phyloP scores from a whole-genome alignment of 2,888 invertebrate genomes.

The Parthenolecanium corni region DNA sequence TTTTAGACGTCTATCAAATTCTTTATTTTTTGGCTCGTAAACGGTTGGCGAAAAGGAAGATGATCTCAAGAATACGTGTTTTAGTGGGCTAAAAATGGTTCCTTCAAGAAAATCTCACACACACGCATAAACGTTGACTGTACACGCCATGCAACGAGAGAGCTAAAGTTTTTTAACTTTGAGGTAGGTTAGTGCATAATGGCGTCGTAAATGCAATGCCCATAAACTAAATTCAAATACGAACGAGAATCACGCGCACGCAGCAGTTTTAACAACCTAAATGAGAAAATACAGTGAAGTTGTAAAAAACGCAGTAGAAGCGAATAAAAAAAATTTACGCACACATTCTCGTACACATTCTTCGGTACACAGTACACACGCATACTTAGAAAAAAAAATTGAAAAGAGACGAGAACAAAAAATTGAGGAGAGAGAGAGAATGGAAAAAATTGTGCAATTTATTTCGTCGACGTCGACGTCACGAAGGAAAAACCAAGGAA shows the following conservation, averaged over 20 bases:
- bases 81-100: no score
- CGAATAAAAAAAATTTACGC: neutral
- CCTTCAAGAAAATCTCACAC: no score
- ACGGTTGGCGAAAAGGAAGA: no score
- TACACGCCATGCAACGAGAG: conserved; percentile 3
- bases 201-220: conserved; percentile 7
- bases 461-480: no score
- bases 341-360: neutral
- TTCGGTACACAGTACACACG: no score
- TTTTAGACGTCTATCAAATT: no score
- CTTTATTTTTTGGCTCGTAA: no score
- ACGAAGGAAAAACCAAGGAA: no score
- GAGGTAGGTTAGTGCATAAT: conserved; percentile 11
- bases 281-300: conserved; percentile 5
- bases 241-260: conserved; percentile 9
- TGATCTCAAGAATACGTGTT: no score
- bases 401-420: no score
- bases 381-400: no score
- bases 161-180: conserved; percentile 8
- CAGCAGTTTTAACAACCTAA: conserved; percentile 4
- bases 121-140: neutral
- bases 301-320: neutral
- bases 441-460: neutral
- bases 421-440: no score
- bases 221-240: conserved; percentile 10